Base-by-base conservation (phyloP, 2,888 invertebrate species). In the Idaea dimidiata region DNA sequence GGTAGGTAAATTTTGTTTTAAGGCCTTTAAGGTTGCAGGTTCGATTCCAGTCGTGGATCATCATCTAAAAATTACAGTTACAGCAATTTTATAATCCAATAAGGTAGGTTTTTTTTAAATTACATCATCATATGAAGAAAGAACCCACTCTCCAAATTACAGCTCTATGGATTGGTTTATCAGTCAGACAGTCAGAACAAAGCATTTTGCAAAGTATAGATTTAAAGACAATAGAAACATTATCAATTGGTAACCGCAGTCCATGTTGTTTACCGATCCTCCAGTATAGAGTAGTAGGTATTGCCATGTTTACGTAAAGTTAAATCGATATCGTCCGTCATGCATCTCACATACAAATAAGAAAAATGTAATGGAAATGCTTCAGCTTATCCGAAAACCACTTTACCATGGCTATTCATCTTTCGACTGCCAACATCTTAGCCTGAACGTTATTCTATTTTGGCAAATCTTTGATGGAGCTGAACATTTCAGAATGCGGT, bases 401-500 rank as follows among this genome's bases (percentile, higher is more conserved):
- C 67, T 71, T 67, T 59, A 58, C 43, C 43, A 43, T 43, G 43
- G 14, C 43, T 1, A 43, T 43, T 64, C 59, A 62, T 66, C 59
- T 61, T 62, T 58, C 58, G n/a, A 32, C 33, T 61, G 33, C 61
- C 58, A 64, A 56, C 56, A 56, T 17, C 18, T 56, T 56, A 56
- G 18, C 64, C 61, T 61, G 61, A 64, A 61, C 56, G 55, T 66
- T 62, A 66, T 64, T 80, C 73, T 79, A 78, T 82, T 80, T 80
- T 71, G 70, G 80, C 77, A 70, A 75, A 77, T 75, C 81, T 83
- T 84, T 81, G 81, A 81, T 79, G 82, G 71, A 73, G 64, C 71
- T 72, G 76, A 73, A 67, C 66, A 72, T 64, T 62, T 60, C 55
- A 82, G 87, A 81, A 88, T 86, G 87, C 77, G 59, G 54, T 62